These are phyloP conservation scores for Anableps anableps DNA, from an alignment of 2,797 vertebrate species.

Conservation along the genomic window DNA sequence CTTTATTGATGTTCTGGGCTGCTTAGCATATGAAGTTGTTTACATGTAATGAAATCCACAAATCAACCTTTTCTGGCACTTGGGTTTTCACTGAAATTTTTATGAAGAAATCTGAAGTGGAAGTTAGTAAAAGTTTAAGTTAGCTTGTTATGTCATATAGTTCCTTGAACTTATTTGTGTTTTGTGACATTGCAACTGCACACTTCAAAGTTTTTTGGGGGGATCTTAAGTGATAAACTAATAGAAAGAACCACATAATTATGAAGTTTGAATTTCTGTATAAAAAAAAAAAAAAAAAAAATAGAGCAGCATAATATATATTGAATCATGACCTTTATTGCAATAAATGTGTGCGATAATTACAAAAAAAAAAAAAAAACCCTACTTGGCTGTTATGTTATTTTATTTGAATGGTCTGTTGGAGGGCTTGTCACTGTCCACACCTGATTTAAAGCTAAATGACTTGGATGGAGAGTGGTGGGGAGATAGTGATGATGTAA, in stretches of 20 bases:
- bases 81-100: neutral
- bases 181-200: neutral
- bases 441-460: no score
- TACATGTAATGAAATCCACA: constrained; percentile 15
- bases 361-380: neutral
- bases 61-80: neutral
- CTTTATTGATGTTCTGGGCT: constrained; percentile 17
- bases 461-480: no score
- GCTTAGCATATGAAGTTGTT: constrained; percentile 16
- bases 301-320: neutral
- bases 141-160: neutral
- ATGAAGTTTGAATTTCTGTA: no score
- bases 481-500: no score
- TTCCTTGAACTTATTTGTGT: neutral
- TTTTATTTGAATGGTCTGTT: neutral
- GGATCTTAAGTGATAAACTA: neutral
- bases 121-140: constrained; percentile 10
- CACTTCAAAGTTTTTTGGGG: neutral
- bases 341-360: neutral
- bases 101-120: constrained; percentile 10
- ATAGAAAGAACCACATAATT: neutral
- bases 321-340: neutral
- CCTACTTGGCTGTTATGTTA: neutral
- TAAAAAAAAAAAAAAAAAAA: no score
- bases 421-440: no score